Percentiles rank a stretch among this genome's conserved stretches.
These are phyloP conservation scores for Arge pagana DNA, from an alignment of 2,888 invertebrate species.

Conservation along the genomic window DNA sequence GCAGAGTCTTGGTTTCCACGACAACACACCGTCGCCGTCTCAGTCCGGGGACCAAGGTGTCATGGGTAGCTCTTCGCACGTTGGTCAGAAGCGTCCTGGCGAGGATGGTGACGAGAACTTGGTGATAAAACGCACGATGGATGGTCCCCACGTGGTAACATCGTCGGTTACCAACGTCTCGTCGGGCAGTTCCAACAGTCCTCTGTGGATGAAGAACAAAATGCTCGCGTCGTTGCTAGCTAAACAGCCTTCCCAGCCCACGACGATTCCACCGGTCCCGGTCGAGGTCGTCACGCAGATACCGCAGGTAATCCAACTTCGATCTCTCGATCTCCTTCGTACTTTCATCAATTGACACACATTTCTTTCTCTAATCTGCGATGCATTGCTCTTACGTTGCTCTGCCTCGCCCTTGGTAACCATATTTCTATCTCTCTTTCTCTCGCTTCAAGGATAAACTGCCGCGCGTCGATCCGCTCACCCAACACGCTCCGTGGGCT, in stretches of 20 bases:
- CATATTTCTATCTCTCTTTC: background rate
- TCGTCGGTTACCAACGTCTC: constrained; percentile 50
- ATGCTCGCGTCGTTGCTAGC: constrained; percentile 84
- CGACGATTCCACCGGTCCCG: constrained; percentile 68
- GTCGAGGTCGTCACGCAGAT: constrained; percentile 69
- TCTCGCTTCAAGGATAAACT: constrained; percentile 60
- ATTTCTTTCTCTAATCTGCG: background rate
- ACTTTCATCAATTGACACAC: too few species aligned
- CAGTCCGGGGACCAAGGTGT: constrained; percentile 58
- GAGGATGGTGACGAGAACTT: constrained; percentile 66
- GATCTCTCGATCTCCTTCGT: background rate
- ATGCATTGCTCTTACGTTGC: background rate
- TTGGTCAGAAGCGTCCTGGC: constrained; percentile 65
- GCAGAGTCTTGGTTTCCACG: constrained; percentile 62
- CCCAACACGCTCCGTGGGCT: constrained; percentile 6
- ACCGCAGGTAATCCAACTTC: constrained; percentile 62
- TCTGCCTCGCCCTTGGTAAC: too few species aligned
- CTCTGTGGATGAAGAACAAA: constrained; percentile 80
- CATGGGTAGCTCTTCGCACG: constrained; percentile 49
- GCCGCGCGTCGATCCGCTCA: constrained; percentile 55
- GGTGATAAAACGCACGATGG: constrained; percentile 59
- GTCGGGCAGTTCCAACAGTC: constrained; percentile 63
- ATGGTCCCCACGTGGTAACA: constrained; percentile 55
- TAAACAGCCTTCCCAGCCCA: constrained; percentile 71
- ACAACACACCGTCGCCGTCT: constrained; percentile 60